phyloP scores from a whole-genome alignment of 2,113 vertebrate genomes.

The Epinephelus moara region DNA sequence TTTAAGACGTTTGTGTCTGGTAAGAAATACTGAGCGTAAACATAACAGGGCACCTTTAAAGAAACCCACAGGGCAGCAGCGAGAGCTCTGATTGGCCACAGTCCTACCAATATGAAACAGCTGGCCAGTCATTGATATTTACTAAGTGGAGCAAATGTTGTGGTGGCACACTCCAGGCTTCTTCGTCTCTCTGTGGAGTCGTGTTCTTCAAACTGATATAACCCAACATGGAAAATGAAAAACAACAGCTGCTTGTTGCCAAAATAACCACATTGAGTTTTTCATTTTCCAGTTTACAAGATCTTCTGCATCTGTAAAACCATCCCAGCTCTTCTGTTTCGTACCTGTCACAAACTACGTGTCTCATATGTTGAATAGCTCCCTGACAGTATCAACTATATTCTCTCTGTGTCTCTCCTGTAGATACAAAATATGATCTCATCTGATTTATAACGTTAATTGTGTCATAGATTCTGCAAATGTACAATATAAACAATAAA shows the following conservation, averaged over 20 bases:
- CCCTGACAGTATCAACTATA: constrained; percentile 31
- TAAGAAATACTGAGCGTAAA: background rate
- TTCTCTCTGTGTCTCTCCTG: constrained; percentile 27
- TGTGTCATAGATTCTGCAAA: constrained; percentile 71
- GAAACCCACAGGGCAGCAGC: constrained; percentile 8
- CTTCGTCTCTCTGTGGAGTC: background rate
- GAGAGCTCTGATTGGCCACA: background rate
- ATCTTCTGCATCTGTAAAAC: background rate
- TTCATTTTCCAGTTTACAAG: background rate
- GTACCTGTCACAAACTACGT: constrained; percentile 7
- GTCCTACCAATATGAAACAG: background rate
- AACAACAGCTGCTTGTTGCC: background rate
- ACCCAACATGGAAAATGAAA: constrained; percentile 4
- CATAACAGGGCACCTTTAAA: background rate
- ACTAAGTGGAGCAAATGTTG: background rate
- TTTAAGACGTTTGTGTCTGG: background rate
- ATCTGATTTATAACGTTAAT: constrained; percentile 47
- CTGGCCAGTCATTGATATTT: background rate
- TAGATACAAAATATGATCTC: constrained; percentile 72
- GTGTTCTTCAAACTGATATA: background rate
- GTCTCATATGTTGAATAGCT: constrained; percentile 24
- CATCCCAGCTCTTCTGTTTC: background rate
- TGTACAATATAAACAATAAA: constrained; percentile 81
- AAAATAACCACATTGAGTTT: constrained; percentile 29
- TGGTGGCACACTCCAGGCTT: constrained; percentile 26